A percentile compares a stretch with the other conserved stretches of the same genome.
Evolutionary conservation across 1,140 invertebrate genomes (phyloP).

Genomic region (Dreissena polymorpha): DNA sequence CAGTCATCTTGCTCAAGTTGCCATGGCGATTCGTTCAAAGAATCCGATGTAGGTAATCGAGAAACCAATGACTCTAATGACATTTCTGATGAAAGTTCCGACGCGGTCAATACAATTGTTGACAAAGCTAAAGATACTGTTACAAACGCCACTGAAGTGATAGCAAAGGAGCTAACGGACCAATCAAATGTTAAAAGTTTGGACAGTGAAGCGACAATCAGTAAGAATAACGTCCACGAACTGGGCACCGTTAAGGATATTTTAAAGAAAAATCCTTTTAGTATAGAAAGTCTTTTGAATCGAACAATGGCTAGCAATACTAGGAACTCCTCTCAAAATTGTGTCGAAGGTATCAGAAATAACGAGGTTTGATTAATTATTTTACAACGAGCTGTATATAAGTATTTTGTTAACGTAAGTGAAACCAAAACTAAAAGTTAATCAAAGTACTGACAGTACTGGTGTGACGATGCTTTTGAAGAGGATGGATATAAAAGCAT

Average conservation of each 20-base stretch:
- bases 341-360: too few species aligned
- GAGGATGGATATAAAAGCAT: too few species aligned
- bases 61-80: not conserved
- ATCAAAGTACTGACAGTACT: too few species aligned
- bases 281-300: conserved; percentile 61
- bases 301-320: too few species aligned
- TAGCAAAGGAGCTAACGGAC: not conserved
- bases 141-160: not conserved
- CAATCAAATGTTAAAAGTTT: not conserved
- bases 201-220: not conserved
- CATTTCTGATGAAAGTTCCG: conserved; percentile 18
- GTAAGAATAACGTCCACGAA: not conserved
- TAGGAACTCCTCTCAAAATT: too few species aligned
- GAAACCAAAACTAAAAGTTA: too few species aligned
- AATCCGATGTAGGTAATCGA: not conserved
- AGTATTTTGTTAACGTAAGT: too few species aligned
- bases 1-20: conserved; percentile 26
- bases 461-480: too few species aligned
- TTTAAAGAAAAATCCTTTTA: conserved; percentile 59
- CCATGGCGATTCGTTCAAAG: conserved; percentile 12
- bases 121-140: not conserved
- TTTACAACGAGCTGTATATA: too few species aligned
- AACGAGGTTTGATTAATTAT: too few species aligned
- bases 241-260: not conserved
- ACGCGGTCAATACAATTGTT: conserved; percentile 22